phyloP scores from a whole-genome alignment of 2,888 invertebrate species.

The Lysandra bellargus region DNA sequence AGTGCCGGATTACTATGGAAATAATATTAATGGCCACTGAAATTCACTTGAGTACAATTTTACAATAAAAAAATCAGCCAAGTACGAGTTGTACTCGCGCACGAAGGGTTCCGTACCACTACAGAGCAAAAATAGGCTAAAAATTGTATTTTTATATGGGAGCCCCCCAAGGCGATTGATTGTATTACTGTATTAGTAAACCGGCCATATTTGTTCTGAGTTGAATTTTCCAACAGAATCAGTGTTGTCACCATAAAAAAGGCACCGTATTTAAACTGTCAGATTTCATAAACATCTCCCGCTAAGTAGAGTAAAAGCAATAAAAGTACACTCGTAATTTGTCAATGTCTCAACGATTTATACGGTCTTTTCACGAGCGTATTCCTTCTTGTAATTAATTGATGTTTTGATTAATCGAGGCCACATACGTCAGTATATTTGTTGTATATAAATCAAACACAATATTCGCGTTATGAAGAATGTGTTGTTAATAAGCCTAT shows the following conservation, averaged over 20 bases:
- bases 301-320: slow-evolving; percentile 28
- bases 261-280: not conserved
- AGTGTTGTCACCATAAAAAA: slow-evolving; percentile 4
- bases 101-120: too few species aligned
- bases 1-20: too few species aligned
- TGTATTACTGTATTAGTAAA: too few species aligned
- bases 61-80: too few species aligned
- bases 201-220: too few species aligned
- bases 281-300: not conserved
- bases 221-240: not conserved
- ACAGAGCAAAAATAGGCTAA: too few species aligned
- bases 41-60: too few species aligned
- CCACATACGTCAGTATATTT: slow-evolving; percentile 31
- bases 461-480: slow-evolving; percentile 34
- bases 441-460: slow-evolving; percentile 34
- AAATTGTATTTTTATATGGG: too few species aligned
- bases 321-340: slow-evolving; percentile 33
- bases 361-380: slow-evolving; percentile 32
- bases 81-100: too few species aligned
- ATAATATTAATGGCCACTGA: too few species aligned
- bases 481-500: slow-evolving; percentile 21
- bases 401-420: slow-evolving; percentile 33
- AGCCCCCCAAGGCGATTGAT: too few species aligned
- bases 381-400: slow-evolving; percentile 33
- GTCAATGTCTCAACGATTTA: slow-evolving; percentile 33